A percentile compares a stretch with the other conserved stretches of the same genome.
Conservation (phyloP, 2,797 vertebrate species). For the Scarus forsteni region DNA sequence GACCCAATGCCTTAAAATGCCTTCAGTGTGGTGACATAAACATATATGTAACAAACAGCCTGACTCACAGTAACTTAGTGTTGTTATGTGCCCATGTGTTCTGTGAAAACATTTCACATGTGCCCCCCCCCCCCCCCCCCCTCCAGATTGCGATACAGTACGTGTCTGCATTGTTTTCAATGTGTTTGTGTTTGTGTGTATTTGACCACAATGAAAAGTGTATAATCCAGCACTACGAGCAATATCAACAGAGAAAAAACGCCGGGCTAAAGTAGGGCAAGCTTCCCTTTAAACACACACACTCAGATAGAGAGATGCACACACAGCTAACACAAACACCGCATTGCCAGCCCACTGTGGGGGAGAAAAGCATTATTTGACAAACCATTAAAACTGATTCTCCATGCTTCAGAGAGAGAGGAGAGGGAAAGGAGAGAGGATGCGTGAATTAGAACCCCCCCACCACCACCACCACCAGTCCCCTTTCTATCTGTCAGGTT, state of each 20-base stretch:
- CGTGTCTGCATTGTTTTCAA: conserved; percentile 38
- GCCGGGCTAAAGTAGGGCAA: conserved; percentile 81
- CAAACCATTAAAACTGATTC: conserved; percentile 82
- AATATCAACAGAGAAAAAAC: conserved; percentile 78
- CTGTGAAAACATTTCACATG: too few relatives aligned
- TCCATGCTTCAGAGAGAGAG: conserved; percentile 77
- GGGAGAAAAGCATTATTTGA: conserved; percentile 80
- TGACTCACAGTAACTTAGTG: conserved; percentile 18
- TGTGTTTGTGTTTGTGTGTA: conserved; percentile 13
- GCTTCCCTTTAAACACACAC: conserved; percentile 66
- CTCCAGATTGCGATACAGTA: too few relatives aligned
- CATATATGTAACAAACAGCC: conserved; percentile 5
- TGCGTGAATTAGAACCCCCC: conserved; percentile 59
- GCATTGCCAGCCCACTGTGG: conserved; percentile 74
- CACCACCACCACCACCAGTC: conserved; percentile 1
- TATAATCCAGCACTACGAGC: conserved; percentile 77
- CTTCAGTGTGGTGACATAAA: conserved; percentile 1
- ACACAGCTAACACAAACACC: conserved; percentile 65
- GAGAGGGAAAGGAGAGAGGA: conserved; percentile 47
- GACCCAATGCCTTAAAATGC: conserved; percentile 28
- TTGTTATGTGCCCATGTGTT: not conserved
- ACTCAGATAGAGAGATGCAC: conserved; percentile 18
- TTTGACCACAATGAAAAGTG: conserved; percentile 73
- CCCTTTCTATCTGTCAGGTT: conserved; percentile 62
- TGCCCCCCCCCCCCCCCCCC: too few relatives aligned